Evolutionary conservation across 2,888 invertebrate species (phyloP), one percentile per base, ranked within the genome.

Genomic region (Cylloceria caligata): DNA sequence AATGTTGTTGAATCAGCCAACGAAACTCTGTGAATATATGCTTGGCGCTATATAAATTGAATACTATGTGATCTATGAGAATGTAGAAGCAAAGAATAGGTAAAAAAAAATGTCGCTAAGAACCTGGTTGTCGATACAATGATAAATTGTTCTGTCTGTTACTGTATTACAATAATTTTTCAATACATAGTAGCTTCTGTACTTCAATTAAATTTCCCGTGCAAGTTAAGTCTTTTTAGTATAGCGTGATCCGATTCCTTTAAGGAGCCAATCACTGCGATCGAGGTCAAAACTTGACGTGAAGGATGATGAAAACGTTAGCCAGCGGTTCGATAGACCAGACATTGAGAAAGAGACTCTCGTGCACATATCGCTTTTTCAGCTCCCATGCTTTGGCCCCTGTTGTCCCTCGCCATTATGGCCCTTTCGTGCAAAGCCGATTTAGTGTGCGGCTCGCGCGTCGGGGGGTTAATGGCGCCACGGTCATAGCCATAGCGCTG

Each of bases 361-460:
- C 2, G 13, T 36, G 34, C 39, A 24, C 49, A 69, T 39, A 49
- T 49, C 47, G 34, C n/a, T 69, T 42, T 55, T 55, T 39, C 13
- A 13, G 24, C 49, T 30, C 47, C 77, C 36, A 21, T 19, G 47
- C n/a, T 57, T 47, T 36, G 9, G 13, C 69, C 5, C 60, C 47
- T 30, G 24, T 21, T 45, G 68, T 64, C 74, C 73, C 73, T 62
- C 68, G 73, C 60, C 68, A 55, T 80, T 80, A 69, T 55, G 69
- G 74, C 62, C 45, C 73, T 69, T 69, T 69, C 64, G 55, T 34
- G 74, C 24, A 62, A 36, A 69, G 80, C 80, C 52, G 80, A 80
- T 74, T 80, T 74, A 80, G 80, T 74, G 73, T 62, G 73, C 39
- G 60, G 30, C 69, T 74, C 80, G 68, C 36, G 30, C 79, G 79